Evolutionary conservation across 2,797 vertebrate genomes (phyloP), one percentile per base, ranked within the genome.

Genomic region (Cygnus olor): DNA sequence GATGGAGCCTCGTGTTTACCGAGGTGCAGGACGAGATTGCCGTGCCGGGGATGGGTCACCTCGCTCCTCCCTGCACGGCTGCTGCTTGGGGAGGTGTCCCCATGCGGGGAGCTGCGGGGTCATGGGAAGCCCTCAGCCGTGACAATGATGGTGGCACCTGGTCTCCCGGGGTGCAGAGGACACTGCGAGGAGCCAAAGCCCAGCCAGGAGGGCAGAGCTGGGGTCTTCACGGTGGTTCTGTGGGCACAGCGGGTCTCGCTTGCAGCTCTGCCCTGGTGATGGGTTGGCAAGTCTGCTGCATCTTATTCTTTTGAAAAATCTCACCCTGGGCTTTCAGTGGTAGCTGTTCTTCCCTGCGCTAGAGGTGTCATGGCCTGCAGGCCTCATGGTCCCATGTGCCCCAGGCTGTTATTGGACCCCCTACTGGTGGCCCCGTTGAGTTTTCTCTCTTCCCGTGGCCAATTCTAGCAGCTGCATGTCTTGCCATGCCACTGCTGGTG

Each of bases 1-100:
- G 6, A 73, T 2, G 20, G 84, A 80, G 61, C 30, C 27, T 4
- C 32, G 2, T 64, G 92, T 89, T 87, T 89, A 24, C 81, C 20
- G 22, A 89, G 32, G 58, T 22, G 14, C 30, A 7, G 38, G 70
- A 18, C 8, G 11, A 42, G 38, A 32, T 40, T 7, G 42, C 81
- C 40, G 34, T 19, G 82, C 32, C n/a, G 63, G 66, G 79, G 68
- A 56, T 54, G 78, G 87, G 12, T 30, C 53, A 45, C 24, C 3
- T 3, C 28, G 11, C 57, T 38, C 78, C 27, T 51, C 63, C 90
- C 54, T 30, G 14, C 4, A 10, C 22, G 0, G 0, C 11, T 27
- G 15, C 8, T 15, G 3, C 10, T 2, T 21, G 16, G 27, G 9
- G 34, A 38, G 53, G 36, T 27, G 22, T 49, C 56, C 70, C 38